Conservation (phyloP, 2,888 invertebrate genomes). For the Drosophila siamana region DNA sequence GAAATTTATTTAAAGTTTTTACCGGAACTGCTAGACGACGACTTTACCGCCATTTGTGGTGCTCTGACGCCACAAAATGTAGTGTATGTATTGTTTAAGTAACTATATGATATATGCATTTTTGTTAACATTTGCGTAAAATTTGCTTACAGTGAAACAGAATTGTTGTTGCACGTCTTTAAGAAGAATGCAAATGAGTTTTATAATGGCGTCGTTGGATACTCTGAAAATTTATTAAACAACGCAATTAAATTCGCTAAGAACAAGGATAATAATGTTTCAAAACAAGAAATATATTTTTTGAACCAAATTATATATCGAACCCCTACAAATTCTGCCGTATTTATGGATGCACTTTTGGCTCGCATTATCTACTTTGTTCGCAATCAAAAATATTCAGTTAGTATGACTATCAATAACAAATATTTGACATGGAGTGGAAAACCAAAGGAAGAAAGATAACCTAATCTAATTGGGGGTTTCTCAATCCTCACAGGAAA, state of each 20-base stretch:
- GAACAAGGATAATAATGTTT: not conserved
- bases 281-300: conserved; percentile 20
- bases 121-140: no score
- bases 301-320: conserved; percentile 48
- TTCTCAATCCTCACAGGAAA: no score
- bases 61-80: conserved; percentile 12
- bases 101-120: no score
- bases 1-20: conserved; percentile 3
- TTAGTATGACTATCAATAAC: conserved; percentile 9
- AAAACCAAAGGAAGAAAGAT: no score
- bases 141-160: conserved; percentile 44
- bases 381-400: conserved; percentile 21
- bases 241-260: conserved; percentile 3
- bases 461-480: no score
- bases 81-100: conserved; percentile 13
- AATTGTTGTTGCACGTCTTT: conserved; percentile 41
- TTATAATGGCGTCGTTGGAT: not conserved
- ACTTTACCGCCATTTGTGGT: conserved; percentile 3
- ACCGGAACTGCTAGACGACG: not conserved
- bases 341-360: conserved; percentile 39
- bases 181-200: conserved; percentile 18
- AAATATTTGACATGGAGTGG: no score
- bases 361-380: conserved; percentile 32
- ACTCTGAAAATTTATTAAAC: conserved; percentile 13
- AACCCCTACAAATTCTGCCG: conserved; percentile 16